Evolutionary conservation across 1,140 invertebrate species (phyloP), one percentile per base, ranked within the genome.

Genomic region (Brachionus manjavacas): DNA sequence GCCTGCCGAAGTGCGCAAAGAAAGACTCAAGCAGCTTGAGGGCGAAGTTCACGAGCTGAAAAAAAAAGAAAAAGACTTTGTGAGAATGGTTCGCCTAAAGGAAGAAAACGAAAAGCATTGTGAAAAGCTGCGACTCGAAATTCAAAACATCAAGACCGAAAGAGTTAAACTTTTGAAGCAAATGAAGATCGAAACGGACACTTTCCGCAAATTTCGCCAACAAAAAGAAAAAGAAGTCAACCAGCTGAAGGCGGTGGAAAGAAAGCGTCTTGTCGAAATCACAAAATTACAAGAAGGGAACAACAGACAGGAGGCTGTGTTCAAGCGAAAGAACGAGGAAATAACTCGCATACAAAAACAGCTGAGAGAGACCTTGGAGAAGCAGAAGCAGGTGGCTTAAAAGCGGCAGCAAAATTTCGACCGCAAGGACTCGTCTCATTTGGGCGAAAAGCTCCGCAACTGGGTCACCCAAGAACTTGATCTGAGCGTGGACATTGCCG

Each of bases 241-340:
- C 8, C 93, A 94, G 86, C 89, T 96, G 1, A 93, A 93, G 86
- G 88, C 89, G 46, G 92, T 95, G 87, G 94, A 95, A 88, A 91
- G 93, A 60, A 95, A 94, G 86, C 91, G 93, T 46, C 92, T 94
- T 84, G 93, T 92, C 85, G 93, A 95, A 89, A 93, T 96, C 85
- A 92, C 91, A 0, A 92, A 93, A 86, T 92, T 96, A 90, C 93
- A 96, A 88, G 91, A 91, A 4, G 90, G 93, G 25, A 93, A 95
- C 86, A 90, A 91, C 72, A 94, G 94, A 86, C 94, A 96, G 86
- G 93, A 95, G 85, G 93, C 92, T 87, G 94, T 96, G 8, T 91
- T 94, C 3, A 95, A 94, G 86, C 91, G 94, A 20, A 96, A 95
- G 90, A 93, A 95, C 87, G 94, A 96, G 90, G 91, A 92, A 87